Percentiles rank a stretch among this genome's conserved stretches.
Evolutionary conservation across 2,888 invertebrate species (phyloP).

Genomic region (Tipula helvola): DNA sequence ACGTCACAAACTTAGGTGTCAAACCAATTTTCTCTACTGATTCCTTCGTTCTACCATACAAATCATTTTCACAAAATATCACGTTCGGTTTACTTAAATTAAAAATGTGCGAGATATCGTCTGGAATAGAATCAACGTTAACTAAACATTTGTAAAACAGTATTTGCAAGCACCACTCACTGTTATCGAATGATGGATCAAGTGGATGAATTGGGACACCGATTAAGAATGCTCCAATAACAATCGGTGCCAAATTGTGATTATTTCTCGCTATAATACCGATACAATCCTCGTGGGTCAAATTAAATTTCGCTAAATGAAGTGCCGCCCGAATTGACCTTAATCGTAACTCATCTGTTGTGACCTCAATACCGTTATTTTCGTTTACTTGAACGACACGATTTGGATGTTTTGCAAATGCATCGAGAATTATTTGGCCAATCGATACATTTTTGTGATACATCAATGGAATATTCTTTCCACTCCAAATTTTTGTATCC

Average conservation of each 20-base stretch:
- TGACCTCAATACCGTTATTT: not conserved
- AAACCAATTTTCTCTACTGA: not conserved
- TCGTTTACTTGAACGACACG: not conserved
- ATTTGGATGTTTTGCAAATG: not conserved
- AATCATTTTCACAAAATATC: not conserved
- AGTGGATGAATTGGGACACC: constrained; percentile 27
- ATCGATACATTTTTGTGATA: not conserved
- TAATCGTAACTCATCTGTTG: not conserved
- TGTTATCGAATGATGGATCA: constrained; percentile 22
- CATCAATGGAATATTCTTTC: not conserved
- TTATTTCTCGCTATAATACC: constrained; percentile 24
- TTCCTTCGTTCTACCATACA: not conserved
- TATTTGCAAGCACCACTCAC: not conserved
- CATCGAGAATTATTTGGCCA: not conserved
- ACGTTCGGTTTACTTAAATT: not conserved
- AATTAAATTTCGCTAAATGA: not conserved
- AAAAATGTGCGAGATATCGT: not conserved
- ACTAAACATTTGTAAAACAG: not conserved
- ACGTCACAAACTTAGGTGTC: not conserved
- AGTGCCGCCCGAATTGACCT: not conserved
- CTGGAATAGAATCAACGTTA: not conserved
- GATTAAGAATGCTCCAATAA: constrained; percentile 23
- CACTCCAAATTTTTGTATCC: not conserved
- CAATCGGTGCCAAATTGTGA: constrained; percentile 22
- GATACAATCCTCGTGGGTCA: constrained; percentile 21